phyloP scores from a whole-genome alignment of 2,888 invertebrate genomes.

The Himalopsyche tibetana region DNA sequence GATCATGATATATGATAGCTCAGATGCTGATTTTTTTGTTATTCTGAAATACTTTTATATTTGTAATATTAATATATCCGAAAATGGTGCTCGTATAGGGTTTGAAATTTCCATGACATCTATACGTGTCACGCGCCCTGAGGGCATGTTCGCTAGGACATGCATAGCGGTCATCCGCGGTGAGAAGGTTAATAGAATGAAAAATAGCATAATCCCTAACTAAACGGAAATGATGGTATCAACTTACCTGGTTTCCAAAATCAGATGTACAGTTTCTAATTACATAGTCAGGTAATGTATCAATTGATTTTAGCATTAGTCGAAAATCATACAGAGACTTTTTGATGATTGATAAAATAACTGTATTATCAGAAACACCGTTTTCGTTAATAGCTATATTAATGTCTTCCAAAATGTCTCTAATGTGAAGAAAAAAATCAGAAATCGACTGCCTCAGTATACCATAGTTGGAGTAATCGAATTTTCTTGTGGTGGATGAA shows the following conservation, averaged over 20 bases:
- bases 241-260: slow-evolving; percentile 71
- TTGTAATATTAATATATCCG: too few relatives aligned
- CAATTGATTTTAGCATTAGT: slow-evolving; percentile 67
- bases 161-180: too few relatives aligned
- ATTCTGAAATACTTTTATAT: too few relatives aligned
- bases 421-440: slow-evolving; percentile 59
- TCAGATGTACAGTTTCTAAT: slow-evolving; percentile 71
- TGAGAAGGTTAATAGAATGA: too few relatives aligned
- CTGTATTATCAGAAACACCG: slow-evolving; percentile 27
- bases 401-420: slow-evolving; percentile 54
- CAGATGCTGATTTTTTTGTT: neutral
- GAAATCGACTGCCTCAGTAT: slow-evolving; percentile 54
- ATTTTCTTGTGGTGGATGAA: slow-evolving; percentile 1
- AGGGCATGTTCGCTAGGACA: too few relatives aligned
- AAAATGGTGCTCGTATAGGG: too few relatives aligned
- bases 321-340: slow-evolving; percentile 62
- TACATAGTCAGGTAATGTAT: slow-evolving; percentile 70
- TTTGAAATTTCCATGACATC: too few relatives aligned
- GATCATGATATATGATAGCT: too few relatives aligned
- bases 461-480: slow-evolving; percentile 55
- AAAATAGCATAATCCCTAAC: neutral
- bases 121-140: too few relatives aligned
- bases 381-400: slow-evolving; percentile 47
- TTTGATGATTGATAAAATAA: slow-evolving; percentile 52
- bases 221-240: slow-evolving; percentile 1